These are phyloP conservation scores for Caenorhabditis brenneri DNA, from an alignment of 1,140 invertebrate genomes.

Conservation along the genomic window DNA sequence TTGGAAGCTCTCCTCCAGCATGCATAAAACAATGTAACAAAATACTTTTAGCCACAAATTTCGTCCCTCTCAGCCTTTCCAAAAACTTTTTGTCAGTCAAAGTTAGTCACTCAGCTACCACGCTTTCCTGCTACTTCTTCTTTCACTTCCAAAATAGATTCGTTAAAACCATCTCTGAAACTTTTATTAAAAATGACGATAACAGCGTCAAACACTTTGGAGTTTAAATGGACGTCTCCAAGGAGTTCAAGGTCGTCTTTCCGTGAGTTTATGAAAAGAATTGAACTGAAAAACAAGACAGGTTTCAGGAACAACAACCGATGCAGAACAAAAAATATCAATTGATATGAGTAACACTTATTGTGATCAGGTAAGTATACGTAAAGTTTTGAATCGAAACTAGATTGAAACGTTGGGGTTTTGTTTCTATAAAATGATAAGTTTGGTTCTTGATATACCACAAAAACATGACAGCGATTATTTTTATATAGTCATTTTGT, in stretches of 20 bases:
- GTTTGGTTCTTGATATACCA: too few relatives aligned
- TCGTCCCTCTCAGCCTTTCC: background rate
- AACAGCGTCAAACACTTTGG: constrained; percentile 32
- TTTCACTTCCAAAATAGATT: constrained; percentile 24
- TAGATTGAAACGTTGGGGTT: too few relatives aligned
- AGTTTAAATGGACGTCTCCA: constrained; percentile 31
- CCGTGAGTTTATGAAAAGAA: background rate
- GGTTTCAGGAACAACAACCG: background rate
- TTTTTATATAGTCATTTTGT: too few relatives aligned
- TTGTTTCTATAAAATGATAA: too few relatives aligned
- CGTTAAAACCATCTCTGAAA: constrained; percentile 16
- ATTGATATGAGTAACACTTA: constrained; percentile 50
- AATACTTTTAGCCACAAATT: background rate
- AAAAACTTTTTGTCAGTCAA: constrained; percentile 11
- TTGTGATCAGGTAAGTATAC: constrained; percentile 18
- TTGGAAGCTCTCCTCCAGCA: background rate
- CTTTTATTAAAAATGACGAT: constrained; percentile 24
- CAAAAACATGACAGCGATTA: too few relatives aligned
- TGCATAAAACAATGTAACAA: background rate
- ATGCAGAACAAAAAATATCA: constrained; percentile 45
- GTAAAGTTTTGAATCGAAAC: background rate
- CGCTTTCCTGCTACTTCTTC: background rate
- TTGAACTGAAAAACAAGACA: background rate
- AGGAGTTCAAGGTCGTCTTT: background rate
- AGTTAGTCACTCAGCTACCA: background rate